phyloP scores from a whole-genome alignment of 2,888 invertebrate species.

The Gonocerus acuteangulatus region DNA sequence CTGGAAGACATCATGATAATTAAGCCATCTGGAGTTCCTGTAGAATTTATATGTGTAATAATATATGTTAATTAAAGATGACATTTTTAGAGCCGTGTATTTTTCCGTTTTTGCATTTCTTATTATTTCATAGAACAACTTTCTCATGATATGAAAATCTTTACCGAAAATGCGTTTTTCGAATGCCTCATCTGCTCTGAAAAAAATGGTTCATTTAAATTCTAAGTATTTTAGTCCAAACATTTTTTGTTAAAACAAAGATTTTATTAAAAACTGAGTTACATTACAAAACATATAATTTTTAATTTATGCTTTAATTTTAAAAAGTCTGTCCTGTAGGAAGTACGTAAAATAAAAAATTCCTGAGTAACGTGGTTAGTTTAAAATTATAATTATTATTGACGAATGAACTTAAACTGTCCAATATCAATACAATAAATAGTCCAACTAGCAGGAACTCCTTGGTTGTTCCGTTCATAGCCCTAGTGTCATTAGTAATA shows the following conservation, averaged over 20 bases:
- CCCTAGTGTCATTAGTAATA: too few species aligned
- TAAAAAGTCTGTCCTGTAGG: background rate
- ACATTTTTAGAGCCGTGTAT: background rate
- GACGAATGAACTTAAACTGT: too few species aligned
- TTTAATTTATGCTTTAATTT: background rate
- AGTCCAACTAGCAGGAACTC: too few species aligned
- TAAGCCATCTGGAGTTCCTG: background rate
- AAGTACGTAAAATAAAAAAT: background rate
- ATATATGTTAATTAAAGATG: slow-evolving; percentile 5
- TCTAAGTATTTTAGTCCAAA: too few species aligned
- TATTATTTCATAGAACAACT: slow-evolving; percentile 4
- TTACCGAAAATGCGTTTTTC: background rate
- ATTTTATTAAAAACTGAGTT: too few species aligned
- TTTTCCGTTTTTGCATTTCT: slow-evolving; percentile 3
- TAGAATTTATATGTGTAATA: background rate
- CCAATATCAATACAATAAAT: too few species aligned
- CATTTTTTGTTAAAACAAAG: too few species aligned
- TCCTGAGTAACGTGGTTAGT: too few species aligned
- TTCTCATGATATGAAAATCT: slow-evolving; percentile 2
- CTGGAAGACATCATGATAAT: background rate
- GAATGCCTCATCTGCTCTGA: background rate
- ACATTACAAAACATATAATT: background rate
- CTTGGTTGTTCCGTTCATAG: too few species aligned
- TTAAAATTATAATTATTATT: too few species aligned
- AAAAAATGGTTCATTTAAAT: background rate